These are phyloP conservation scores for Meloidogyne floridensis DNA, from an alignment of 1,140 invertebrate species.

Conservation along the genomic window DNA sequence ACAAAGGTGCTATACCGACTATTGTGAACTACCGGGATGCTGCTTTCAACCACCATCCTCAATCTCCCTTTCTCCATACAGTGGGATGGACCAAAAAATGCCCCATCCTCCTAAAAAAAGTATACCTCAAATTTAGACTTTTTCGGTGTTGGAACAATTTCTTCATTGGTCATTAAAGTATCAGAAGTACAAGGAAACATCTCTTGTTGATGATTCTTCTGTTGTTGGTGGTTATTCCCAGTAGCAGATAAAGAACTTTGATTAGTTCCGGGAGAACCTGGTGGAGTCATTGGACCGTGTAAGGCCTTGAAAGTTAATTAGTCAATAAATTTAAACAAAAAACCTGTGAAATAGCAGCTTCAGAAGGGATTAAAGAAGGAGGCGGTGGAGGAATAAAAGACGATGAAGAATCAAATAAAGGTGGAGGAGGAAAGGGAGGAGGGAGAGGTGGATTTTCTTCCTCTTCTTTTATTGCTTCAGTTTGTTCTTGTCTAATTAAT, in stretches of 20 bases:
- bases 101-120: not conserved
- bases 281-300: constrained; percentile 34
- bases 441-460: not conserved
- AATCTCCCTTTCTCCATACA: too few relatives aligned
- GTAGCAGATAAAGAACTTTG: constrained; percentile 7
- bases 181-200: not conserved
- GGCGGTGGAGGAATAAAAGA: not conserved
- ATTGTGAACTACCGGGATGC: too few relatives aligned
- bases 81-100: too few relatives aligned
- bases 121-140: not conserved
- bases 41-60: too few relatives aligned
- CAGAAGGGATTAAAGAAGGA: constrained; percentile 1
- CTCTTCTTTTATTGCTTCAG: not conserved
- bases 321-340: not conserved
- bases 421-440: not conserved
- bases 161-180: not conserved
- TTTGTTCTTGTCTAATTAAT: not conserved
- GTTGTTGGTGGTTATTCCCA: not conserved
- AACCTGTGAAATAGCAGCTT: not conserved
- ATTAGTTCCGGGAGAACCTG: constrained; percentile 35
- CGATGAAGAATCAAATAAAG: constrained; percentile 5
- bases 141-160: not conserved
- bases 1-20: too few relatives aligned
- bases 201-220: not conserved
- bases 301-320: not conserved